phyloP scores from a whole-genome alignment of 2,888 invertebrate genomes.

The Atherix ibis region DNA sequence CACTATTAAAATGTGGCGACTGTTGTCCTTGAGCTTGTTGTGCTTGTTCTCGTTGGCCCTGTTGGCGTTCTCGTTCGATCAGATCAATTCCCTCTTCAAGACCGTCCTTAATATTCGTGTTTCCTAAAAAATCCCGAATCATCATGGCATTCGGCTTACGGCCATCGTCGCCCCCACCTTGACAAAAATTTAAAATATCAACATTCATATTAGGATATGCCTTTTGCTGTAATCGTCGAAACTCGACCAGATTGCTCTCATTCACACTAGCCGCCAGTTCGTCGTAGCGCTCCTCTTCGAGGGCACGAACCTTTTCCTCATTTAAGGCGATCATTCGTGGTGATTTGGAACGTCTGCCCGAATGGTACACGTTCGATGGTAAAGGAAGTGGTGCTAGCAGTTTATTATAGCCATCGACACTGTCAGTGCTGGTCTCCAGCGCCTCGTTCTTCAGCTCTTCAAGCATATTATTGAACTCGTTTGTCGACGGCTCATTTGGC shows the following conservation, averaged over 20 bases:
- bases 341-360: constrained; percentile 6
- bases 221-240: constrained; percentile 5
- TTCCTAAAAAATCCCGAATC: constrained; percentile 48
- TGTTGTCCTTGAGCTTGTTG: constrained; percentile 29
- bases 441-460: constrained; percentile 20
- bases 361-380: not conserved
- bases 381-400: constrained; percentile 4
- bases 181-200: not conserved
- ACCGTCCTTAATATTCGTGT: constrained; percentile 48
- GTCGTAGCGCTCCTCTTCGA: constrained; percentile 5
- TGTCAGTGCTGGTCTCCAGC: constrained; percentile 10
- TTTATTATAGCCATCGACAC: constrained; percentile 5
- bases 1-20: constrained; percentile 12
- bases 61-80: constrained; percentile 29
- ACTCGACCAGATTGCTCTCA: constrained; percentile 9
- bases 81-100: constrained; percentile 47
- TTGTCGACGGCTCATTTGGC: constrained; percentile 9
- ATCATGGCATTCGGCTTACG: constrained; percentile 17
- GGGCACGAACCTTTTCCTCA: not conserved
- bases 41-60: constrained; percentile 19
- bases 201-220: not conserved
- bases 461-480: constrained; percentile 18
- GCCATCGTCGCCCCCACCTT: not conserved
- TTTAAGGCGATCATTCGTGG: constrained; percentile 6
- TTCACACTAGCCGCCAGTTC: constrained; percentile 10